Evolutionary conservation across 2,888 invertebrate genomes (phyloP), one percentile per base, ranked within the genome.

Genomic region (Rutpela maculata): DNA sequence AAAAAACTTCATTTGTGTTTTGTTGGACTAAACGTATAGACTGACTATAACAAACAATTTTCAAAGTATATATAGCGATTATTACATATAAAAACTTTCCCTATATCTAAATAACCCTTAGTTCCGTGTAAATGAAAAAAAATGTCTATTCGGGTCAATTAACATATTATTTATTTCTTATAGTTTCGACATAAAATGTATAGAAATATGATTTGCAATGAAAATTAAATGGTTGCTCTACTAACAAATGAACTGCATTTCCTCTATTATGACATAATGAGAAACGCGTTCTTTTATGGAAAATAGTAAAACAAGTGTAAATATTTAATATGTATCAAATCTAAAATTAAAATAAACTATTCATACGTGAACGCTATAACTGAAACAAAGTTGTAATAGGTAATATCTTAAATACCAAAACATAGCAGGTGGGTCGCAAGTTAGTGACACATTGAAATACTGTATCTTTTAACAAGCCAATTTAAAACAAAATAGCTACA

Each of bases 1-100:
- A 72, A 83, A 69, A 69, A 79, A 78, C 63, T 83, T 82, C 84
- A 84, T 83, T 35, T 17, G 50, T 68, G 4, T 63, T 17, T 75
- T 72, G 66, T 74, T 71, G 72, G 65, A 11, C 6, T 17, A 31
- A 31, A 4, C 11, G 26, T 31, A 5, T 55, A 18, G 35, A 75
- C 75, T 78, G 74, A 72, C 43, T 68, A 63, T 15, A 71, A 63
- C 75, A 57, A 11, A 55, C 38, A 62, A 60, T 67, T 60, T 38
- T 19, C 38, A 74, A 63, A 56, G 66, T 81, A 79, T 81, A 80
- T 82, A 82, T 78, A 80, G 65, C 59, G 65, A 69, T 65, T 43
- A 65, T 72, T 68, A 59, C 26, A 63, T 57, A 62, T 65, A 35
- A 60, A 18, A 75, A 79, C 78, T 82, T 81, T 80, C 80, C 80